phyloP scores from a whole-genome alignment of 2,113 vertebrate species.

The Theristicus caerulescens region DNA sequence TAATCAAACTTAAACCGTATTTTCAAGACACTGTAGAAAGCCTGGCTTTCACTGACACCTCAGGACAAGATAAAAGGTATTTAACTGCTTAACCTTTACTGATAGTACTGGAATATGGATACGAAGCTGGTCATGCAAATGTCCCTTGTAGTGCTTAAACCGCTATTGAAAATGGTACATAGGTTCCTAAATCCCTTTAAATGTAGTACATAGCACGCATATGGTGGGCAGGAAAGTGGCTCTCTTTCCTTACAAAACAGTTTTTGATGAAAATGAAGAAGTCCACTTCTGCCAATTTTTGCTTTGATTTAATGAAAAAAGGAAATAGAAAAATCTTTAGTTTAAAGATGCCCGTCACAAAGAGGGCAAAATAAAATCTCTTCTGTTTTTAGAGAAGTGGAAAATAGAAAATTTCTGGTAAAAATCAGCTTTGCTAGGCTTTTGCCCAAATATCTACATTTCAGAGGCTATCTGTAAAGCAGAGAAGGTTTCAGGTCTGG shows the following conservation, averaged over 20 bases:
- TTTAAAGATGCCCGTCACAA: background rate
- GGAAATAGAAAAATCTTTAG: background rate
- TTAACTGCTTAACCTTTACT: background rate
- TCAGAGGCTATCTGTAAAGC: background rate
- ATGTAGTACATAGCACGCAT: background rate
- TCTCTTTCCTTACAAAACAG: background rate
- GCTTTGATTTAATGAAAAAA: background rate
- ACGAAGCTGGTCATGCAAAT: background rate
- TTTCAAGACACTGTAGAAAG: conserved; percentile 6
- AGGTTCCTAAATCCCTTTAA: background rate
- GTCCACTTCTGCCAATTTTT: background rate
- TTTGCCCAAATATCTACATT: background rate
- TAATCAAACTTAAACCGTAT: background rate
- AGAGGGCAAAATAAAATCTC: background rate
- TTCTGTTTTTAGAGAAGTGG: background rate
- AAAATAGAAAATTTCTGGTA: background rate
- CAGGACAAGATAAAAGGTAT: background rate
- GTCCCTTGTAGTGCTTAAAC: background rate
- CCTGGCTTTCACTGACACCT: background rate
- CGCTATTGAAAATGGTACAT: background rate
- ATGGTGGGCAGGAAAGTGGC: background rate
- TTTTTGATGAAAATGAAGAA: background rate
- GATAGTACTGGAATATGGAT: background rate
- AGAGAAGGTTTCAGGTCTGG: background rate
- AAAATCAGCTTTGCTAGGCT: background rate